phyloP scores from a whole-genome alignment of 1,140 invertebrate genomes.

The Drosophila subobscura region DNA sequence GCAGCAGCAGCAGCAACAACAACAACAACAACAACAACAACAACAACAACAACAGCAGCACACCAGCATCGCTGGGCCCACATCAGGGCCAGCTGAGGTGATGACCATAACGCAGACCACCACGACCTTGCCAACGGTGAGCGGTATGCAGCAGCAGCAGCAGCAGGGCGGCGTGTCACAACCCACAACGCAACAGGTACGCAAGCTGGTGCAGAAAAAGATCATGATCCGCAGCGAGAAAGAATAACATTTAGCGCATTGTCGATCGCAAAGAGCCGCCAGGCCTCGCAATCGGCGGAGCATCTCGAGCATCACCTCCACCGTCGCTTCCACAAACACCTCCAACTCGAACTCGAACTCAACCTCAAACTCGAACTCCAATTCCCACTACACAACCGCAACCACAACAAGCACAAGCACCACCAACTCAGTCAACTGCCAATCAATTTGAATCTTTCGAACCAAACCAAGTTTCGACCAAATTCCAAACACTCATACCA shows the following conservation, averaged over 20 bases:
- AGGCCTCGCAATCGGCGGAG: constrained; percentile 59
- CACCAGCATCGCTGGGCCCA: constrained; percentile 46
- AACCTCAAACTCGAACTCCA: constrained; percentile 8
- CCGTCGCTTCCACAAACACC: constrained; percentile 37
- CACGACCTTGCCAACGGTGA: constrained; percentile 58
- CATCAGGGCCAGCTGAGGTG: constrained; percentile 65
- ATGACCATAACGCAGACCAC: constrained; percentile 78
- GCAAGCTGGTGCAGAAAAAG: constrained; percentile 83
- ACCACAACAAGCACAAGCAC: constrained; percentile 28
- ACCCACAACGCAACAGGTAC: constrained; percentile 79
- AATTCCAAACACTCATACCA: constrained; percentile 41
- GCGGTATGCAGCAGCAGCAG: constrained; percentile 58
- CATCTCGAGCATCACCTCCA: constrained; percentile 36
- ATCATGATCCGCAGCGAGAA: constrained; percentile 83
- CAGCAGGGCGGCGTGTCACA: constrained; percentile 49
- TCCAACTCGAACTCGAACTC: constrained; percentile 21
- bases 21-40: constrained; percentile 68
- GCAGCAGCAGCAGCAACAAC: constrained; percentile 60
- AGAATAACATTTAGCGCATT: constrained; percentile 70
- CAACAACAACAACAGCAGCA: constrained; percentile 66
- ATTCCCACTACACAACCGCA: constrained; percentile 20
- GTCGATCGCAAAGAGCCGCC: constrained; percentile 31
- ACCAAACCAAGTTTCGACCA: constrained; percentile 27
- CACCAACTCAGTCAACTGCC: constrained; percentile 36
- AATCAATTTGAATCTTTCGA: constrained; percentile 42